Percentiles rank a stretch among this genome's conserved stretches.
Evolutionary conservation across 2,113 vertebrate species (phyloP).

Genomic region (Daboia siamensis): DNA sequence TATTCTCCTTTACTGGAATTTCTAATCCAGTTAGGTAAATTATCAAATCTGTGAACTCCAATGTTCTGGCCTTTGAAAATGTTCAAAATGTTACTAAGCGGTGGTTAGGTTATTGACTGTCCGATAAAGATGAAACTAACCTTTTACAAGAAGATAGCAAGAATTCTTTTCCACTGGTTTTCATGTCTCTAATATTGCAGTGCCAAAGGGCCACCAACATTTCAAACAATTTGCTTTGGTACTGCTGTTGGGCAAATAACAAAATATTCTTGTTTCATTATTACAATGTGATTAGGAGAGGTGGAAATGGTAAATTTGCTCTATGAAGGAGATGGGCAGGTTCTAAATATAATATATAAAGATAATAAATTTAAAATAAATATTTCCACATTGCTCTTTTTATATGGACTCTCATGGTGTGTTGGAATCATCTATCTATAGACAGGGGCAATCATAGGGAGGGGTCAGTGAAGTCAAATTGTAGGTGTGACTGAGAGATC

Average conservation of each 20-base stretch:
- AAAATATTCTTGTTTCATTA: not conserved
- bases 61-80: not conserved
- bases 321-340: not conserved
- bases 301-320: not conserved
- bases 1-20: too few species aligned
- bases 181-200: not conserved
- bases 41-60: not conserved
- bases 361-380: not conserved
- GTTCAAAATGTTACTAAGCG: not conserved
- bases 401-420: not conserved
- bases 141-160: not conserved
- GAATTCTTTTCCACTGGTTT: not conserved
- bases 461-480: not conserved
- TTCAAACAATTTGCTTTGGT: not conserved
- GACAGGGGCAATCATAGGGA: not conserved
- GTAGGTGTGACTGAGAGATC: not conserved
- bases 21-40: too few species aligned
- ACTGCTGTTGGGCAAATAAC: not conserved
- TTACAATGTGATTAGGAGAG: not conserved
- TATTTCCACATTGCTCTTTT: not conserved
- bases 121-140: not conserved
- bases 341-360: not conserved
- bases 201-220: not conserved
- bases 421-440: not conserved
- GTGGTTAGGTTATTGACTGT: not conserved